phyloP scores from a whole-genome alignment of 2,797 vertebrate genomes.

The Crypturellus tataupa region DNA sequence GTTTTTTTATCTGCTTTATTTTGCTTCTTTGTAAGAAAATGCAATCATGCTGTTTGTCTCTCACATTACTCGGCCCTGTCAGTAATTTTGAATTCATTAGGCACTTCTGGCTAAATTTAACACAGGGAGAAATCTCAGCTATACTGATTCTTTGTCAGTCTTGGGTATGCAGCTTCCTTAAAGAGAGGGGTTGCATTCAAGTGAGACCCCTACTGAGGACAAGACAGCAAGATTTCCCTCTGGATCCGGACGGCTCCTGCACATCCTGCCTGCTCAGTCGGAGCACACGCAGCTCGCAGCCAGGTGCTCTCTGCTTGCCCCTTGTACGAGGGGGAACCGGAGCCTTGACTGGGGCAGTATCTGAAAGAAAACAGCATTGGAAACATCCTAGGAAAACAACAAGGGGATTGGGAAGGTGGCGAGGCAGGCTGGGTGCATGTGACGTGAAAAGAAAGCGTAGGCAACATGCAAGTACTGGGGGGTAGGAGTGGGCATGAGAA shows the following conservation, averaged over 20 bases:
- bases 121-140: background rate
- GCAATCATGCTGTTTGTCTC: background rate
- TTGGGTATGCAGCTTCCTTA: background rate
- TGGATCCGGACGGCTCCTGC: background rate
- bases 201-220: background rate
- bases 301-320: background rate
- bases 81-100: background rate
- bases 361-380: background rate
- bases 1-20: conserved; percentile 9
- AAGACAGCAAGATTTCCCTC: background rate
- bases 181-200: background rate
- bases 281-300: background rate
- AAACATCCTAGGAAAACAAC: background rate
- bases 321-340: background rate
- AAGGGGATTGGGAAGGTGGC: background rate
- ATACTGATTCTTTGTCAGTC: background rate
- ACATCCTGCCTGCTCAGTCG: background rate
- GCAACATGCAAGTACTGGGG: background rate
- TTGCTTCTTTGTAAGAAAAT: background rate
- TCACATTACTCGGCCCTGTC: background rate
- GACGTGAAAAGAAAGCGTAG: background rate
- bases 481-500: background rate
- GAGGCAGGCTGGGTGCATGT: background rate
- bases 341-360: background rate
- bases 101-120: background rate